Percentiles rank a stretch among this genome's conserved stretches.
These are phyloP conservation scores for Ptychoptera albimana DNA, from an alignment of 2,888 invertebrate genomes.

Conservation along the genomic window DNA sequence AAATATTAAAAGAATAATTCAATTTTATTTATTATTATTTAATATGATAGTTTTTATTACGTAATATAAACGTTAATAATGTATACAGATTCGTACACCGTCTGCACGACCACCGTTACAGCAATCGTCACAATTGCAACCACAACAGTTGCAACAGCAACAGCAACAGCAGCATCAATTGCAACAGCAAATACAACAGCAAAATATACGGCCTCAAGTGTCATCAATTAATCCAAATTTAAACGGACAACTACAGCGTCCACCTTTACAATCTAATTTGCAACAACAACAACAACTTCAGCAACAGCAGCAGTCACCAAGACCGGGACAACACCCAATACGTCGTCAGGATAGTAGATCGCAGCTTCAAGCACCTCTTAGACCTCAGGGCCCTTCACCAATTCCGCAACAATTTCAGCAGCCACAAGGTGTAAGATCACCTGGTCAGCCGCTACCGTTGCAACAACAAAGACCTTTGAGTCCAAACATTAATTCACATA, in stretches of 20 bases:
- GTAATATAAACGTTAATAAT: background rate
- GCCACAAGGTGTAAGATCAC: background rate
- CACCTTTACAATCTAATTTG: background rate
- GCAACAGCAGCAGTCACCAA: conserved; percentile 12
- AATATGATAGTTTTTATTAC: no score
- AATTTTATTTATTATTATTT: no score
- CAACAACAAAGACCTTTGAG: conserved; percentile 1
- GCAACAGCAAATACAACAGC: conserved; percentile 6
- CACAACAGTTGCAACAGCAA: conserved; percentile 4
- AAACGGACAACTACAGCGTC: conserved; percentile 10
- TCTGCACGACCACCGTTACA: conserved; percentile 18
- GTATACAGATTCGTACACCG: background rate
- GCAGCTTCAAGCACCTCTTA: conserved; percentile 20
- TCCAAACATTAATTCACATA: no score
- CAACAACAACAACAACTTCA: background rate
- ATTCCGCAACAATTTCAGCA: conserved; percentile 11
- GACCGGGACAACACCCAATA: conserved; percentile 25
- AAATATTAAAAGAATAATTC: no score
- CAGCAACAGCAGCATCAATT: conserved; percentile 4
- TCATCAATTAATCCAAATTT: no score
- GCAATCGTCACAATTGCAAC: conserved; percentile 9
- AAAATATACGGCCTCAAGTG: background rate
- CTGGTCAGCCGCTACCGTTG: background rate
- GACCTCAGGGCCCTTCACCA: conserved; percentile 19
- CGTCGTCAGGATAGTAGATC: conserved; percentile 32